Conservation (phyloP, 2,888 invertebrate species). For the Gerris lacustris region DNA sequence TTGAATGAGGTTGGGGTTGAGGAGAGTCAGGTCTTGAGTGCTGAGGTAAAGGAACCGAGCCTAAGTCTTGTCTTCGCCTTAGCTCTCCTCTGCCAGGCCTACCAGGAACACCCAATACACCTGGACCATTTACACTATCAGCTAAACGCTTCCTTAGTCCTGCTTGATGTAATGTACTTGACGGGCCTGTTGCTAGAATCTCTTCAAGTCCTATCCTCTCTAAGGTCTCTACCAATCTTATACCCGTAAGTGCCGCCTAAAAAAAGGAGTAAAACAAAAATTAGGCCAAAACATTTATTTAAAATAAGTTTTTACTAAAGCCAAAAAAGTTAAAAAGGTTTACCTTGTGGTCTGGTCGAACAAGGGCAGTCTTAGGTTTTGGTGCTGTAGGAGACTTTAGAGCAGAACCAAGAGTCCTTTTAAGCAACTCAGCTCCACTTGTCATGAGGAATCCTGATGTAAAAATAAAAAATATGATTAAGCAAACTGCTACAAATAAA, state of each 20-base stretch:
- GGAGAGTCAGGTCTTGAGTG: conserved; percentile 30
- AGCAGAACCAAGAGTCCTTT: conserved; percentile 48
- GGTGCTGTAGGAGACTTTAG: conserved; percentile 32
- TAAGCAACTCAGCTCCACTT: conserved; percentile 53
- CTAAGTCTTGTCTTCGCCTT: conserved; percentile 36
- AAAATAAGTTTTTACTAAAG: background rate
- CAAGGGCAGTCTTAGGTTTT: conserved; percentile 22
- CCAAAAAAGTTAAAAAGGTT: conserved; percentile 9
- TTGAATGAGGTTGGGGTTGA: conserved; percentile 20
- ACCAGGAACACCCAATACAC: conserved; percentile 46
- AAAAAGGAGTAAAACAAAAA: conserved; percentile 8
- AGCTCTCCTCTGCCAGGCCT: conserved; percentile 47
- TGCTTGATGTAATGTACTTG: conserved; percentile 42
- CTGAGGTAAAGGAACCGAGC: conserved; percentile 31
- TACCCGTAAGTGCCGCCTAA: conserved; percentile 39
- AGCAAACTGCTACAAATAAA: too few relatives aligned
- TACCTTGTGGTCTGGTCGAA: conserved; percentile 35
- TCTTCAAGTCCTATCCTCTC: conserved; percentile 56
- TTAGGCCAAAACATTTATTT: background rate
- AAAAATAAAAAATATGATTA: conserved; percentile 36
- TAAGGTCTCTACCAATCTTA: conserved; percentile 50
- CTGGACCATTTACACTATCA: conserved; percentile 37
- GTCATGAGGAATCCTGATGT: conserved; percentile 44
- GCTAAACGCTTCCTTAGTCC: conserved; percentile 37
- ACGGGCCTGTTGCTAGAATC: conserved; percentile 49